phyloP scores from a whole-genome alignment of 2,797 vertebrate genomes.

The Enteromius trimaculatus region DNA sequence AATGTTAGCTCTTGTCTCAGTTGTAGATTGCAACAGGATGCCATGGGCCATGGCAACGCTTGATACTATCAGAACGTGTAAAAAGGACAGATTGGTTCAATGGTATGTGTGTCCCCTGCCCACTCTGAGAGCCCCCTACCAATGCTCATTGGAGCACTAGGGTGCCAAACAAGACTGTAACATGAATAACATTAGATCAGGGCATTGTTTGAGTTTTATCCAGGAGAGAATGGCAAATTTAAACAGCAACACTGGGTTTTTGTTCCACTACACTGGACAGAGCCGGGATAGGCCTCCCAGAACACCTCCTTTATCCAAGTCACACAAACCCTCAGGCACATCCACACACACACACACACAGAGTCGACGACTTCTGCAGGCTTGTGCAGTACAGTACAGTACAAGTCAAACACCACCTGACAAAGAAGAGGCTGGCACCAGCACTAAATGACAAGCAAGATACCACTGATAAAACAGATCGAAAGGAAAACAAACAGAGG shows the following conservation, averaged over 20 bases:
- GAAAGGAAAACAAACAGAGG: not conserved
- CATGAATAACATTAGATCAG: conserved; percentile 54
- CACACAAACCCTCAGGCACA: conserved; percentile 26
- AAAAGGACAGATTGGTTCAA: not conserved
- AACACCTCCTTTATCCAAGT: conserved; percentile 22
- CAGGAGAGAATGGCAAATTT: conserved; percentile 59
- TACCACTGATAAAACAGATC: not conserved
- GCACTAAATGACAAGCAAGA: not conserved
- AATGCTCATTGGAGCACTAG: not conserved
- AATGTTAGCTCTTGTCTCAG: conserved; percentile 22
- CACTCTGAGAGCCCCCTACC: not conserved
- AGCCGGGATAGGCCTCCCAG: conserved; percentile 5
- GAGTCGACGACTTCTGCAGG: not conserved
- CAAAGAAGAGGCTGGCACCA: not conserved
- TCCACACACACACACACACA: conserved; percentile 23
- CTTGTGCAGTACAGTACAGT: not conserved
- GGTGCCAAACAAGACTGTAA: conserved; percentile 11
- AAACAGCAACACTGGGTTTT: conserved; percentile 58
- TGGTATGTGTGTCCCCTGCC: not conserved
- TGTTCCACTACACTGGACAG: conserved; percentile 49
- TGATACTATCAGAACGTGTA: not conserved
- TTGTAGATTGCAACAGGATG: conserved; percentile 16
- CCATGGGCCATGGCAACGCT: not conserved
- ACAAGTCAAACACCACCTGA: not conserved
- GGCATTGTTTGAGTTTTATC: conserved; percentile 57